Base-by-base conservation (phyloP, 2,113 vertebrate genomes). In the Oxyura jamaicensis region DNA sequence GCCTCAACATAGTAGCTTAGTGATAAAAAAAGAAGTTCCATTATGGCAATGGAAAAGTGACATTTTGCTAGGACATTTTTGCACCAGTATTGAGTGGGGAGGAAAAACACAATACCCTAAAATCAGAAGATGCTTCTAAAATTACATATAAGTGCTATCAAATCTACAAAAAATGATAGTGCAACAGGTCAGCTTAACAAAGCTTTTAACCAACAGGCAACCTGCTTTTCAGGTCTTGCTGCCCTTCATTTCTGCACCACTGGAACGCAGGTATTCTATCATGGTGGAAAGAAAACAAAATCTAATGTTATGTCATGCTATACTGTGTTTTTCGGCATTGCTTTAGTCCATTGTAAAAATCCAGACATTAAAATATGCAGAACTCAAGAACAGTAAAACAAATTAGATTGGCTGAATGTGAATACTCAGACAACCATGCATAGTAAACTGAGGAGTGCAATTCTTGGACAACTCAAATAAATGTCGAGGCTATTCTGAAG, bases 11-110 rank as follows among this genome's bases (percentile, higher is more conserved):
- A 83, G 76, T 73, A 91, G 28, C 79, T 92, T 69, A 69, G 67
- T 74, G 93, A 84, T 93, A 73, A 95, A 80, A 94, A 87, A 88
- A 59, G 33, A 68, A 80, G 17, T 52, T 91, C 65, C 80, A 84
- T 88, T 91, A 92, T 44, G 58, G 65, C 60, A 66, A 48, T 72
- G 65, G 69, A 79, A 95, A 95, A 86, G 53, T 3, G 2, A 68
- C 73, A 81, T 52, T 90, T 81, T 20, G n/a, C 90, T 84, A 86
- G 35, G 4, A 2, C 53, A 67, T 94, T 91, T 94, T 96, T 96
- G 19, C 66, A 50, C 48, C 53, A 50, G 29, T 35, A 90, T 78
- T 82, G 76, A 84, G 52, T 68, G 69, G 41, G 76, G 33, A 86
- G 29, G 28, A 81, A 93, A 91, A 94, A 14, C 7, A 25, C 69